Percentiles rank a stretch among this genome's conserved stretches.
Evolutionary conservation across 2,888 invertebrate species (phyloP).

Genomic region (Eudasyphora cyanicolor): DNA sequence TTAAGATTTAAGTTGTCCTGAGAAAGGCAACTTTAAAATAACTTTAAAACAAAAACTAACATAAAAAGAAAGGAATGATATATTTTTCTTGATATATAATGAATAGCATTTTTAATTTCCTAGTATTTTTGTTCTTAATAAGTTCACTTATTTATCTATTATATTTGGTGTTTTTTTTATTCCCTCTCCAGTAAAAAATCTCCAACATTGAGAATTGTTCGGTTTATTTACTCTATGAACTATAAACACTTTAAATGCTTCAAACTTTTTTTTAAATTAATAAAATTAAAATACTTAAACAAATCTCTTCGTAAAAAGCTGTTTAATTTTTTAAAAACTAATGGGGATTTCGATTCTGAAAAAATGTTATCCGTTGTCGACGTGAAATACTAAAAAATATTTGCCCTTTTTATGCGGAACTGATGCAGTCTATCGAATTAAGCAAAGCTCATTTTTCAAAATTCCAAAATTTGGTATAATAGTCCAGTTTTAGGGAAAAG

Average conservation of each 20-base stretch:
- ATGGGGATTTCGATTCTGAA: no score
- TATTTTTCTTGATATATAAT: background rate
- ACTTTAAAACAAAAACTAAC: background rate
- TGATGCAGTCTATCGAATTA: no score
- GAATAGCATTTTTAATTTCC: background rate
- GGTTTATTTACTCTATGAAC: background rate
- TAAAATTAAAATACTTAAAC: background rate
- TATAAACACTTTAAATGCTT: background rate
- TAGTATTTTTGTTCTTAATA: conserved; percentile 7
- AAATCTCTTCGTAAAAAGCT: no score
- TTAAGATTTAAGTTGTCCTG: background rate
- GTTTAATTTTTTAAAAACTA: no score
- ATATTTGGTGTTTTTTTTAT: conserved; percentile 6
- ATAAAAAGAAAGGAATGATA: background rate
- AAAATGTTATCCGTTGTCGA: no score
- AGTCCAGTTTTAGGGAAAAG: no score
- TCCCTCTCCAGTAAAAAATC: background rate
- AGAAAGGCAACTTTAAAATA: background rate
- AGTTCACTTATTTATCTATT: background rate
- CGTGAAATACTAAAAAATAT: no score
- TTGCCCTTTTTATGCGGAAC: no score
- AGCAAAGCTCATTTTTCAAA: no score
- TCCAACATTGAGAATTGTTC: background rate
- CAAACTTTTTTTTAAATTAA: background rate
- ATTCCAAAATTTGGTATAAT: no score